Evolutionary conservation across 1,140 invertebrate genomes (phyloP).

Genomic region (Drosophila trapezifrons): DNA sequence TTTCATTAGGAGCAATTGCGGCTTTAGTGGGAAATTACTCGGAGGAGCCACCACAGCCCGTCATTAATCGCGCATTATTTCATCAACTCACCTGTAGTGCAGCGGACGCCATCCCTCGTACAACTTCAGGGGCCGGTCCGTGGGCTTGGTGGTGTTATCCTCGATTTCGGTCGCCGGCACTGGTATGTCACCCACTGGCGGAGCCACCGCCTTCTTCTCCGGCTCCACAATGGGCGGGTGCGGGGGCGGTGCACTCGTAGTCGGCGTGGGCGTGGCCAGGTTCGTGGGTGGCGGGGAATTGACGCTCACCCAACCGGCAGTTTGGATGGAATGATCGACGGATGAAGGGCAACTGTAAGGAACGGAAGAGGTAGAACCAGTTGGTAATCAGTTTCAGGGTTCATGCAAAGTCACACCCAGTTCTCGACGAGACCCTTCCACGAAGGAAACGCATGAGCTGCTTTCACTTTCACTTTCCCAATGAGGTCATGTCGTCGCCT

Average conservation of each 20-base stretch:
- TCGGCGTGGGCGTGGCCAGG: slow-evolving; percentile 15
- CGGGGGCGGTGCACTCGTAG: background rate
- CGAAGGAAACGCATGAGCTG: slow-evolving; percentile 47
- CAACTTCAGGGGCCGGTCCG: slow-evolving; percentile 63
- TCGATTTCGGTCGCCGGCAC: slow-evolving; percentile 29
- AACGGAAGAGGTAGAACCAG: slow-evolving; percentile 2
- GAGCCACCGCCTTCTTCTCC: slow-evolving; percentile 13
- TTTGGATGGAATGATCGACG: slow-evolving; percentile 46
- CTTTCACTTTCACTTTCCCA: slow-evolving; percentile 70
- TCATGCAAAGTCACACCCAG: slow-evolving; percentile 48
- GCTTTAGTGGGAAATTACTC: slow-evolving; percentile 48
- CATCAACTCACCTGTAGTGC: slow-evolving; percentile 73
- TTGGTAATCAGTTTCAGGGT: slow-evolving; percentile 25
- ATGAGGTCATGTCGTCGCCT: slow-evolving; percentile 62
- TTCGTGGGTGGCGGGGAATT: slow-evolving; percentile 34
- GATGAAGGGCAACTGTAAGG: slow-evolving; percentile 23
- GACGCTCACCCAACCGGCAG: slow-evolving; percentile 58
- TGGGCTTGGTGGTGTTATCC: slow-evolving; percentile 42
- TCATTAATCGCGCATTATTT: slow-evolving; percentile 3
- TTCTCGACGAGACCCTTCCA: slow-evolving; percentile 55
- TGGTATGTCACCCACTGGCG: slow-evolving; percentile 72
- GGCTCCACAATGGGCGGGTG: slow-evolving; percentile 14
- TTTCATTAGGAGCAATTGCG: slow-evolving; percentile 55
- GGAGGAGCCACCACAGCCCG: no score
- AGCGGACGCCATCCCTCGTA: slow-evolving; percentile 78